Conservation (phyloP, 2,888 invertebrate genomes). For the Ellobium chinense region DNA sequence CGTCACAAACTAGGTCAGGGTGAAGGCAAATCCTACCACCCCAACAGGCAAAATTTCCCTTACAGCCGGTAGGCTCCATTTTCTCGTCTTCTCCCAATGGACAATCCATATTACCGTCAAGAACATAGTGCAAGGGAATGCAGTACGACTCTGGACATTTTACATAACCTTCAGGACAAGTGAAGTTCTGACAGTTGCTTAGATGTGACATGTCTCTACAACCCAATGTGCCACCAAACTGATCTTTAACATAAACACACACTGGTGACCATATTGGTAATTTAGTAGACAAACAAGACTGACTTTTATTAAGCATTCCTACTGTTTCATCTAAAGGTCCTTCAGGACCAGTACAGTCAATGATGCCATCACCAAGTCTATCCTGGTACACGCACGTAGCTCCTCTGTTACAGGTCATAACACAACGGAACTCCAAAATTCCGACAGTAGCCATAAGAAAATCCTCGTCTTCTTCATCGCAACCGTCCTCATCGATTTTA, state of each 20-base stretch:
- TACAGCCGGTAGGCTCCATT: background rate
- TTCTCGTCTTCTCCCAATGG: conserved; percentile 5
- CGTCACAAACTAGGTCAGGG: conserved; percentile 4
- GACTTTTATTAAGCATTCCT: too few species aligned
- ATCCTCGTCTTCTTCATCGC: background rate
- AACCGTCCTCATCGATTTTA: too few species aligned
- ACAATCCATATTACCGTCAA: background rate
- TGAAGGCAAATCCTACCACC: background rate
- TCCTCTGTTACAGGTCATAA: conserved; percentile 38
- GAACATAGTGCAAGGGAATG: conserved; percentile 3
- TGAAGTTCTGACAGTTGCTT: conserved; percentile 2
- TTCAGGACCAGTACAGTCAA: too few species aligned
- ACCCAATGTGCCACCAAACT: background rate
- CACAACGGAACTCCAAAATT: background rate
- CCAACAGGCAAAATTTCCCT: conserved; percentile 6
- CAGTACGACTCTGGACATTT: conserved; percentile 21
- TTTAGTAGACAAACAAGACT: too few species aligned
- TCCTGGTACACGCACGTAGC: too few species aligned
- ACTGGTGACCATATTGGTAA: background rate
- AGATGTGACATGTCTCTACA: background rate
- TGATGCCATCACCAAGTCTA: too few species aligned
- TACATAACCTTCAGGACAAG: conserved; percentile 10
- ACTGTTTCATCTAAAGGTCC: too few species aligned
- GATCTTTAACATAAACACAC: conserved; percentile 12
- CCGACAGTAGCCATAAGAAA: background rate